Base-by-base conservation (phyloP, 1,140 invertebrate genomes). In the Zophobas atratus region DNA sequence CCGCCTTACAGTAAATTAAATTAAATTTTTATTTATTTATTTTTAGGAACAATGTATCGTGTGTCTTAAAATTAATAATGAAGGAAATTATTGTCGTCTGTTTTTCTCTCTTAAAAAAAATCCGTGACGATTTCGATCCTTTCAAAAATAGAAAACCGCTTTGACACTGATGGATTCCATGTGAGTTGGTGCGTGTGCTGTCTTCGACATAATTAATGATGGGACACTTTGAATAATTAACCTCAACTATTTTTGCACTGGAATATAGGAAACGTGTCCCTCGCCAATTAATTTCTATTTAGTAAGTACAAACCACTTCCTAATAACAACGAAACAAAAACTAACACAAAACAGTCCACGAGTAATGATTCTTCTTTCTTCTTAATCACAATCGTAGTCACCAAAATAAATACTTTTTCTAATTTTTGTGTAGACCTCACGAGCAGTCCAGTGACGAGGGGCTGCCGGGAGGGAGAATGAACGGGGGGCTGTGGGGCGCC, bases 381-480 rank as follows among this genome's bases (percentile, higher is more conserved):
- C 20, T 70, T 56, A 39, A 79, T 79, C 80, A 81, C 80, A 81
- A 79, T 79, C 67, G 71, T 77, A 80, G 74, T 78, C 74, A 76
- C 75, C 77, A 71, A 74, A 76, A 77, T 77, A 79, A 77, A 79
- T 74, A 79, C 70, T 77, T 74, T 74, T 34, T 33, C 41, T 41
- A 60, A 46, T 46, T 57, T 57, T 5, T 1, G 5, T 6, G 46
- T 38, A 41, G 71, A 41, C 49, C 77, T 86, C 82, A 86, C 78
- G 85, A 84, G 80, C 86, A 86, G 77, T 86, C 86, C 57, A 86
- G 70, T 33, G 84, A 85, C 4, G 84, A 85, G 1, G 86, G 86
- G 75, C 86, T 86, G 55, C 84, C 83, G 0, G 84, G 77, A 0
- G 84, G 84, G 41, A 86, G 48, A 77, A 86, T 83, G 67, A 86